Evolutionary conservation across 2,797 vertebrate genomes (phyloP).

Genomic region (Sparidentex hasta): DNA sequence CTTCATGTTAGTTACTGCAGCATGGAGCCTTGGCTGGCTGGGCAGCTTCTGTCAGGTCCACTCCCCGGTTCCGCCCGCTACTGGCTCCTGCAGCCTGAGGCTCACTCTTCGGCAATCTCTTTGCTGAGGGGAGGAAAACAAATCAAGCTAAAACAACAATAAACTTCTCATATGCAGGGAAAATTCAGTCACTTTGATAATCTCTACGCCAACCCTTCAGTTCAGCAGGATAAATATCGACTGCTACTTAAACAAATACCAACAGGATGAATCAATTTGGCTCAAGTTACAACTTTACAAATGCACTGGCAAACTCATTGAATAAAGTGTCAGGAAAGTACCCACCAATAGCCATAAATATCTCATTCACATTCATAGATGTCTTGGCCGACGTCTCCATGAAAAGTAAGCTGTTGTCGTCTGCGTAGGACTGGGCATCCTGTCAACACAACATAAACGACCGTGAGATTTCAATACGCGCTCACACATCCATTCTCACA

Average conservation of each 20-base stretch:
- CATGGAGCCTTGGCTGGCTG: conserved; percentile 94
- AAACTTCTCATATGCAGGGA: background rate
- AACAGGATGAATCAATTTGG: background rate
- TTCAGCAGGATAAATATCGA: background rate
- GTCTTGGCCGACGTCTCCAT: conserved; percentile 99
- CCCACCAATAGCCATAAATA: conserved; percentile 99
- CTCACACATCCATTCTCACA: background rate
- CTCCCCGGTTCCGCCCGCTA: conserved; percentile 91
- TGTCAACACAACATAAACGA: conserved; percentile 73
- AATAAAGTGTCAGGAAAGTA: conserved; percentile 24
- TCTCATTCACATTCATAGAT: conserved; percentile 99
- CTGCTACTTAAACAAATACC: background rate
- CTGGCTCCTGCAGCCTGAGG: conserved; percentile 90
- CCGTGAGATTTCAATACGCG: background rate
- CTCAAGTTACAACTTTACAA: background rate
- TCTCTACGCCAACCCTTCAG: background rate
- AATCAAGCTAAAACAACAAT: background rate
- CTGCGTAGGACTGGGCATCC: conserved; percentile 98
- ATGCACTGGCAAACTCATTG: conserved; percentile 3
- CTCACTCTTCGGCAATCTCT: conserved; percentile 97
- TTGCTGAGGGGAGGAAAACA: conserved; percentile 83
- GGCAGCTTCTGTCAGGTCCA: conserved; percentile 95
- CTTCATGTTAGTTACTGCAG: conserved; percentile 94
- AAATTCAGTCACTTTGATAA: background rate
- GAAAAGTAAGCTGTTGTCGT: conserved; percentile 99